A percentile compares a stretch with the other conserved stretches of the same genome.
Evolutionary conservation across 2,888 invertebrate species (phyloP).

Genomic region (Nomada goodeniana): DNA sequence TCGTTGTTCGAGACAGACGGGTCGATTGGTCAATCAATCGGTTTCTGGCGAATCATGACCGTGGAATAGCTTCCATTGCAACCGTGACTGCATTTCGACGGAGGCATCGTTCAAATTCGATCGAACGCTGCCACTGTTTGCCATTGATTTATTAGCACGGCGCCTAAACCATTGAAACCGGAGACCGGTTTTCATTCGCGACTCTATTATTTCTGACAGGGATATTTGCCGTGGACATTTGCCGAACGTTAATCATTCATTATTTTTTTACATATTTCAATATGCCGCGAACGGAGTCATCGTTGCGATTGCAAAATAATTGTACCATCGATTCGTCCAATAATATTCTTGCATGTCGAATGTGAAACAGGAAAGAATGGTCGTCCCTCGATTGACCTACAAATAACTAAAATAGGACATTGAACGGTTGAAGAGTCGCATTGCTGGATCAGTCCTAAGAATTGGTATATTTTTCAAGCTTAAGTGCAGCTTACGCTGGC

Average conservation of each 20-base stretch:
- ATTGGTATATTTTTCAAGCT: constrained; percentile 28
- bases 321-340: too few species aligned
- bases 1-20: not conserved
- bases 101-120: constrained; percentile 41
- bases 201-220: not conserved
- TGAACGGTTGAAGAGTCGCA: not conserved
- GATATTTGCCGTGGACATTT: not conserved
- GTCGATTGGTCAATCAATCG: constrained; percentile 5
- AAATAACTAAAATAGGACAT: constrained; percentile 45
- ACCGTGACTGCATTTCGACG: constrained; percentile 20
- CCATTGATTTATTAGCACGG: not conserved
- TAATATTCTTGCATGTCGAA: constrained; percentile 35
- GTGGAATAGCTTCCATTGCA: constrained; percentile 34
- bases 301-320: not conserved
- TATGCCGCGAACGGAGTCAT: not conserved
- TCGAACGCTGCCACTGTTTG: not conserved
- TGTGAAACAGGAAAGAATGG: constrained; percentile 20
- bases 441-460: constrained; percentile 17
- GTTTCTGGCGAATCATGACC: constrained; percentile 31
- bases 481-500: not conserved
- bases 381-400: constrained; percentile 44
- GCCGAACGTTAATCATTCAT: not conserved
- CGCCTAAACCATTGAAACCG: not conserved
- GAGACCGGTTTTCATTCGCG: not conserved
- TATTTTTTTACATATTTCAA: not conserved